Percentiles rank a stretch among this genome's conserved stretches.
Conservation (phyloP, 1,140 invertebrate genomes). For the Saccostrea glomerata region DNA sequence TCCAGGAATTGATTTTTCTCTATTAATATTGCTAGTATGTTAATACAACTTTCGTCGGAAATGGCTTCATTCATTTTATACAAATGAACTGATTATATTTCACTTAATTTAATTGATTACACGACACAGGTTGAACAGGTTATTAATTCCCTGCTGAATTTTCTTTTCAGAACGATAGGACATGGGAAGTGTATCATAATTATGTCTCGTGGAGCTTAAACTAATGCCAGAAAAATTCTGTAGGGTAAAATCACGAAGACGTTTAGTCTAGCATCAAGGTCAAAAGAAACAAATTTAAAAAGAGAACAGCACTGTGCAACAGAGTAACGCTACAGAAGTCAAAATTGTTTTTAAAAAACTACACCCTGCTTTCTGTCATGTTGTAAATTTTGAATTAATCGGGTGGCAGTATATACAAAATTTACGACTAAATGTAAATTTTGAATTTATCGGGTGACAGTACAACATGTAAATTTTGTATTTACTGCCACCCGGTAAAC, state of each 20-base stretch:
- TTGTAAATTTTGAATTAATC: no score
- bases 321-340: no score
- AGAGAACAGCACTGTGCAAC: no score
- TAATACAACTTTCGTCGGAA: background rate
- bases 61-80: background rate
- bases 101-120: constrained; percentile 13
- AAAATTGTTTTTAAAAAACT: no score
- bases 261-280: no score
- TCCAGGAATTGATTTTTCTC: background rate
- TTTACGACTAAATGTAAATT: no score
- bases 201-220: background rate
- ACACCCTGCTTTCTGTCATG: no score
- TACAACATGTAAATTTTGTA: no score
- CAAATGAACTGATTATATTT: constrained; percentile 13
- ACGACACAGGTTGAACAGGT: background rate
- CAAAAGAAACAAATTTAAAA: no score
- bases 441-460: no score
- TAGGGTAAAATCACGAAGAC: background rate
- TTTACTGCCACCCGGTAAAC: no score
- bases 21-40: constrained; percentile 21
- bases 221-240: background rate
- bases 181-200: background rate
- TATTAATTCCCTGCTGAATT: background rate
- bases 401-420: no score
- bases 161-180: background rate